phyloP scores from a whole-genome alignment of 2,888 invertebrate genomes.

The Electrophaes corylata region DNA sequence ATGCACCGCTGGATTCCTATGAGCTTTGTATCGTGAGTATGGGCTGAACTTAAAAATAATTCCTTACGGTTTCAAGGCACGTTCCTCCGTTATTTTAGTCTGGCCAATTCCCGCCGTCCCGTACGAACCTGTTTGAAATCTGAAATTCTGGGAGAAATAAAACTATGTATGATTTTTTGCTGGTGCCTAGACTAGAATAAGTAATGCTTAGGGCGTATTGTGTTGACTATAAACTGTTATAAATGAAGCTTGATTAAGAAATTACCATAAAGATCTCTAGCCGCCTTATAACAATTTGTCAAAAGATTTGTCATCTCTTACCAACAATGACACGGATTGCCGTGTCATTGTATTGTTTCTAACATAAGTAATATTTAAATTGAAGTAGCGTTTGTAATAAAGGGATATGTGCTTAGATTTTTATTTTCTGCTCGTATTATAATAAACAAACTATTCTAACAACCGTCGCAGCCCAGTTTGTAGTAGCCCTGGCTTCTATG shows the following conservation, averaged over 20 bases:
- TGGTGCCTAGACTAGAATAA: constrained; percentile 25
- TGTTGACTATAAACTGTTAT: not conserved
- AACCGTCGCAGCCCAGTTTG: no score
- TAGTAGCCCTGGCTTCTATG: no score
- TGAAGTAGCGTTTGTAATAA: no score
- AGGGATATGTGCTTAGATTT: no score
- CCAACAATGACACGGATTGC: no score
- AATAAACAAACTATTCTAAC: no score
- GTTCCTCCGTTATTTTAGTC: constrained; percentile 74
- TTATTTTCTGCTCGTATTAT: no score
- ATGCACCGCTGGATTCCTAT: constrained; percentile 26
- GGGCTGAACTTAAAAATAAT: constrained; percentile 64
- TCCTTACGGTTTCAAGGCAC: constrained; percentile 73
- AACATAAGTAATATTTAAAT: no score
- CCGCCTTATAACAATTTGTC: no score
- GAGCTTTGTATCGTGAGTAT: constrained; percentile 29
- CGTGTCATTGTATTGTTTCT: no score
- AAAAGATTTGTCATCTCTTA: no score
- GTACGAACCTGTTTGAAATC: constrained; percentile 58
- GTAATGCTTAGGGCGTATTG: constrained; percentile 11
- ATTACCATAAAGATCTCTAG: not conserved
- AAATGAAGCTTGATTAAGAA: not conserved
- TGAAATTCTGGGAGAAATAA: constrained; percentile 55
- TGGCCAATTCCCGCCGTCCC: constrained; percentile 67
- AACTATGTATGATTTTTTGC: constrained; percentile 34